Evolutionary conservation across 2,888 invertebrate species (phyloP).

Genomic region (Eurois occulta): DNA sequence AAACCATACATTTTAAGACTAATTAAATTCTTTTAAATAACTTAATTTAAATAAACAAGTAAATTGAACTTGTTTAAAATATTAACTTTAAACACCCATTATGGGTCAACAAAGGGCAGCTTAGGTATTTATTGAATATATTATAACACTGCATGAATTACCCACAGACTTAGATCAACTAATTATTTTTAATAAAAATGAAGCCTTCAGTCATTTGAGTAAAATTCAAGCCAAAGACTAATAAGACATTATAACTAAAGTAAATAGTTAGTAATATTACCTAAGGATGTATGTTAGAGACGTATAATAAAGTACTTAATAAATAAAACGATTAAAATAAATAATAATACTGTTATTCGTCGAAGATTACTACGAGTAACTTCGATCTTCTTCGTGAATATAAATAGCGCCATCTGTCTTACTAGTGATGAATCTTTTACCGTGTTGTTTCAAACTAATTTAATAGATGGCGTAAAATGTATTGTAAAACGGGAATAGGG

Average conservation of each 20-base stretch:
- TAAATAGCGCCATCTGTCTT: slow-evolving; percentile 38
- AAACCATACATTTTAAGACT: background rate
- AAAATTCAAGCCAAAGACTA: background rate
- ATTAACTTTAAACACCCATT: background rate
- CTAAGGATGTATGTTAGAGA: background rate
- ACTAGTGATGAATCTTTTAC: background rate
- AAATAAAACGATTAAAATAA: background rate
- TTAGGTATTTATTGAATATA: background rate
- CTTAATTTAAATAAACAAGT: background rate
- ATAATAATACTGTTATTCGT: slow-evolving; percentile 37
- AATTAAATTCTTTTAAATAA: background rate
- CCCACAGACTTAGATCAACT: background rate
- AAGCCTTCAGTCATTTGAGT: background rate
- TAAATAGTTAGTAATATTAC: slow-evolving; percentile 12
- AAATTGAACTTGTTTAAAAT: background rate
- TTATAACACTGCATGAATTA: background rate
- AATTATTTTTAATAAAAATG: background rate
- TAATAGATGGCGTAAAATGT: background rate
- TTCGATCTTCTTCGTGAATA: background rate
- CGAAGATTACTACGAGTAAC: background rate
- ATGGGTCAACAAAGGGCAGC: background rate
- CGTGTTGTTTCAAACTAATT: background rate
- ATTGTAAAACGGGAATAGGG: background rate
- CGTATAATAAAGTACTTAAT: slow-evolving; percentile 2
- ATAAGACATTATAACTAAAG: background rate